Base-by-base conservation (phyloP, 2,888 invertebrate species). In the Volucella inflata region DNA sequence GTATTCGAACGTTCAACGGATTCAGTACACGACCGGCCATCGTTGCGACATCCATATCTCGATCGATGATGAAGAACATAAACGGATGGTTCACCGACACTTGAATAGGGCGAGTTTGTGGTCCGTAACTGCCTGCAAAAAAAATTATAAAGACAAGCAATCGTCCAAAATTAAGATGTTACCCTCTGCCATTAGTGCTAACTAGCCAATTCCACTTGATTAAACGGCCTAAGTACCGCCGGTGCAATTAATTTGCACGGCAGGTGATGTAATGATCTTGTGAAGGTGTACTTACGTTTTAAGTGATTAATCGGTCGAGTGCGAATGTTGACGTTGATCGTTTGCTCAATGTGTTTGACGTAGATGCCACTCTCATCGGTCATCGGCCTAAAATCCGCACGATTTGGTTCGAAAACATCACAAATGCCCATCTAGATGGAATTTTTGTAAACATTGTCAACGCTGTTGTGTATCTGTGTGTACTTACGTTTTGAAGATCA, bases 21-120 rank as follows among this genome's bases (percentile, higher is more conserved):
- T 97, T 96, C 67, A 96, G 94, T 91, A 97, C 94, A 90, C 97
- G 96, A 83, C 97, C 97, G 38, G 96, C 95, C 94, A 97, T 96
- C 60, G 97, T 94, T 51, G 96, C 94, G 11, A 96, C 95, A 90
- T 96, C 95, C 64, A 97, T 95, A 90, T 95, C 95, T 64, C 95
- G 94, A 91, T 97, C 97, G 93, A 97, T 94, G 88, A 97, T 96
- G 91, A 97, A 97, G 93, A 96, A 97, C 74, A 96, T 93, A 91
- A 97, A 97, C 65, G 97, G 97, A 92, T 95, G 96, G 83, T 96
- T 96, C 12, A 95, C 96, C 64, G 95, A 94, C 91, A 97, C 96
- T 87, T 95, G 93, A 67, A 96, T 94, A 11, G 95, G 95, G 68
- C 90, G 90, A 83, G 89, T 89, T 89, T 91, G 90, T 67, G 90